phyloP scores from a whole-genome alignment of 2,113 vertebrate species.

The Pelvicachromis taeniatus region DNA sequence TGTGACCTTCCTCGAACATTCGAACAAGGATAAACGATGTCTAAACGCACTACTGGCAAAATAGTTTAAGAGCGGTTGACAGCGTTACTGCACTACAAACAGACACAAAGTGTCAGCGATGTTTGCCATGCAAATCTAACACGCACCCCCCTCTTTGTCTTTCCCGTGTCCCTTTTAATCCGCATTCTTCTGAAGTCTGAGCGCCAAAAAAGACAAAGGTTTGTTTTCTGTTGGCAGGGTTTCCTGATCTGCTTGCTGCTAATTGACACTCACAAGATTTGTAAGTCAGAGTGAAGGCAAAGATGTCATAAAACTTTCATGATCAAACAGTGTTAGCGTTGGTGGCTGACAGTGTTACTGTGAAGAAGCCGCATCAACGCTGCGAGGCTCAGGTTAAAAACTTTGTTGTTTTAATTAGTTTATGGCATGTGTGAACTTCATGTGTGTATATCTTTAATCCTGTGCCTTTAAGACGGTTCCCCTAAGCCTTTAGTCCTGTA shows the following conservation, averaged over 20 bases:
- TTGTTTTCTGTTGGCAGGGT: conserved; percentile 47
- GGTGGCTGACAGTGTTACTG: conserved; percentile 24
- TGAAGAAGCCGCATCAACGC: not conserved
- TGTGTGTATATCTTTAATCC: not conserved
- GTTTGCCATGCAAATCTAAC: conserved; percentile 41
- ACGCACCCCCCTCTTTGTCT: conserved; percentile 29
- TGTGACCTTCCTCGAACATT: not conserved
- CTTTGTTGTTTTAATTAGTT: conserved; percentile 24
- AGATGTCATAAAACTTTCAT: conserved; percentile 54
- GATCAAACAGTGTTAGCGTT: conserved; percentile 50
- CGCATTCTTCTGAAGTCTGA: conserved; percentile 32
- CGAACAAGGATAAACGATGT: not conserved
- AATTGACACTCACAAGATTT: conserved; percentile 62
- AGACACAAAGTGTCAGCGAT: conserved; percentile 47
- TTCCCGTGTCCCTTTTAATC: conserved; percentile 46
- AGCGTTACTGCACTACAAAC: conserved; percentile 22
- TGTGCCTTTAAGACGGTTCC: not conserved
- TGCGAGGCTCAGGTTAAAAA: conserved; percentile 12
- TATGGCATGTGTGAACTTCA: not conserved
- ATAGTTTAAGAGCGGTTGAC: not conserved
- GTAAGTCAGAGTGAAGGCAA: conserved; percentile 44
- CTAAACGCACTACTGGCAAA: not conserved
- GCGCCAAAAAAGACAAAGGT: conserved; percentile 44
- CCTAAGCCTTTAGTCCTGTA: not conserved
- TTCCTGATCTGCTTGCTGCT: conserved; percentile 54